Evolutionary conservation across 2,113 vertebrate genomes (phyloP).

Genomic region (Antigone vipio): DNA sequence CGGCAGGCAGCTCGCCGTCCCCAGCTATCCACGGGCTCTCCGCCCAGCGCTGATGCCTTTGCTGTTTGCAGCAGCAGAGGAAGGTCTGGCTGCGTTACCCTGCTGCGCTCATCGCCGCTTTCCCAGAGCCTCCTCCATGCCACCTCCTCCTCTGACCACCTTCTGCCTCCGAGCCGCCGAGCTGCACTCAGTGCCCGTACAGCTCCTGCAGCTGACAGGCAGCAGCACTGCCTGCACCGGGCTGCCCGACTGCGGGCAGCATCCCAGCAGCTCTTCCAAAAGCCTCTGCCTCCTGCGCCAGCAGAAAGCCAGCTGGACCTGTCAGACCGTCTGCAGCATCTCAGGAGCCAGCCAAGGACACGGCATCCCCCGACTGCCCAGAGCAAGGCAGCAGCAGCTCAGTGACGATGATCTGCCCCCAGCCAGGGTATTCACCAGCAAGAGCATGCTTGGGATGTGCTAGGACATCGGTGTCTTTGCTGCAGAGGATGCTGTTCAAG

Average conservation of each 20-base stretch:
- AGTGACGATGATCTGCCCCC: not conserved
- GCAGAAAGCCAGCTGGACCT: not conserved
- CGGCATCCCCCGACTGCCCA: not conserved
- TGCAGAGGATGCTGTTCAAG: not conserved
- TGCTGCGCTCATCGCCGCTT: not conserved
- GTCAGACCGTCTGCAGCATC: not conserved
- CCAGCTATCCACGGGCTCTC: not conserved
- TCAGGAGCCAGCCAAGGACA: not conserved
- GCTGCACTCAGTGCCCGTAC: accelerated
- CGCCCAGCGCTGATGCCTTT: not conserved
- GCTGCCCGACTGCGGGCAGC: not conserved
- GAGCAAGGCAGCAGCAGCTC: not conserved
- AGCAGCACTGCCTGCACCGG: not conserved
- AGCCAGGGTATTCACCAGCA: too few relatives aligned
- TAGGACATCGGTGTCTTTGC: not conserved
- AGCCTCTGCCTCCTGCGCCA: not conserved
- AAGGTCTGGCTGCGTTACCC: too few relatives aligned
- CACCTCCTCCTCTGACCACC: not conserved
- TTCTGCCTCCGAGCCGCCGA: not conserved
- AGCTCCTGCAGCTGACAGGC: not conserved
- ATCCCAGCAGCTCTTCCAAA: not conserved
- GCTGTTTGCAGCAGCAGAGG: not conserved
- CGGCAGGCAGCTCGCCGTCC: not conserved
- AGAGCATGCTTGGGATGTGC: not conserved
- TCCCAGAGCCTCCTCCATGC: accelerated